phyloP scores from a whole-genome alignment of 2,797 vertebrate genomes.

The Alfaro cultratus region DNA sequence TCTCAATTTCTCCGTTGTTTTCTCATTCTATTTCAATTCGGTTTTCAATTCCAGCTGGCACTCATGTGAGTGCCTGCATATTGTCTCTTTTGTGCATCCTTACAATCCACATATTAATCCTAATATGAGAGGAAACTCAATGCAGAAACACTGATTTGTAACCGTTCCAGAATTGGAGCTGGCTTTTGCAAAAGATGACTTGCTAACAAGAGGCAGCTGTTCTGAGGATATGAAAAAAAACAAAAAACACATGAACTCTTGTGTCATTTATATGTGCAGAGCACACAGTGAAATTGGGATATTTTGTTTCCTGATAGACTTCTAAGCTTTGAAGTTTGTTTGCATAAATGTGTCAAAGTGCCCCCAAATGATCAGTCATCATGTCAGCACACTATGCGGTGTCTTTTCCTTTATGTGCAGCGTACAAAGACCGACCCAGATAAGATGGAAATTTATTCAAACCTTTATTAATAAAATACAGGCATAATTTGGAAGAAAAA shows the following conservation, averaged over 20 bases:
- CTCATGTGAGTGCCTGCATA: neutral
- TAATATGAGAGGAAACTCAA: neutral
- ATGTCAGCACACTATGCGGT: conserved; percentile 34
- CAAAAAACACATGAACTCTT: neutral
- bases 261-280: neutral
- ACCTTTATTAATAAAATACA: neutral
- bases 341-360: conserved; percentile 52
- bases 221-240: neutral
- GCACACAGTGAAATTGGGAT: neutral
- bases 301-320: neutral
- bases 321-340: conserved; percentile 34
- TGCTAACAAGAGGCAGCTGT: neutral
- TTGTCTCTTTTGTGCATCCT: neutral
- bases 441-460: neutral
- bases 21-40: neutral
- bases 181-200: neutral
- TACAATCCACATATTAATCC: neutral
- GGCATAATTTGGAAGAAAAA: neutral
- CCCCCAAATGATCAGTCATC: conserved; percentile 12
- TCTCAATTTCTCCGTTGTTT: neutral
- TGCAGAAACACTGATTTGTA: neutral
- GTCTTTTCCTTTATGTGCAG: conserved; percentile 1
- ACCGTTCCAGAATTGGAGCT: neutral
- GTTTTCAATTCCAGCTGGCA: neutral
- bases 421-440: neutral